Evolutionary conservation across 2,888 invertebrate genomes (phyloP).

Genomic region (Idaea straminata): DNA sequence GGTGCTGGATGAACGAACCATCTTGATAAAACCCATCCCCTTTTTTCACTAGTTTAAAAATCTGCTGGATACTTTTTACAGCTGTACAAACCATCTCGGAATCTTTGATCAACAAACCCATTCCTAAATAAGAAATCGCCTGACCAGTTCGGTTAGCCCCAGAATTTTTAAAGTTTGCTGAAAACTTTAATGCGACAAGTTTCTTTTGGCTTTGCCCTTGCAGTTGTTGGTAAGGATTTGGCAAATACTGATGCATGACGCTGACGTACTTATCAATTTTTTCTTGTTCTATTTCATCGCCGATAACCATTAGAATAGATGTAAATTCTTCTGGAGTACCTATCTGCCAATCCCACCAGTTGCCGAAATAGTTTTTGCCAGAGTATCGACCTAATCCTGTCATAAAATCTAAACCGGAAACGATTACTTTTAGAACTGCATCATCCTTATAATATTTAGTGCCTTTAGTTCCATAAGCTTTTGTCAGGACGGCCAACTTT

Average conservation of each 20-base stretch:
- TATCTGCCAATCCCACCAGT: constrained; percentile 5
- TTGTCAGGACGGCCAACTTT: not conserved
- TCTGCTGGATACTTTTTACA: not conserved
- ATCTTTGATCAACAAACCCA: constrained; percentile 1
- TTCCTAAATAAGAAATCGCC: not conserved
- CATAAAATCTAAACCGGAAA: not conserved
- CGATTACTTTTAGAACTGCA: not conserved
- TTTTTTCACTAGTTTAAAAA: not conserved
- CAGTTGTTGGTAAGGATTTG: not conserved
- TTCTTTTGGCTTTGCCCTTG: not conserved
- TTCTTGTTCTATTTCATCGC: not conserved
- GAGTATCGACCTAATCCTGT: not conserved
- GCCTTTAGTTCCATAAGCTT: not conserved
- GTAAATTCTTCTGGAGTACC: constrained; percentile 1
- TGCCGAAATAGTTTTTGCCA: not conserved
- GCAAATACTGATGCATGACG: not conserved
- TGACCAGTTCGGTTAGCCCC: not conserved
- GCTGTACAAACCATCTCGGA: not conserved
- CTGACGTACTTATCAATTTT: not conserved
- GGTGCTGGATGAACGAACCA: constrained; percentile 2
- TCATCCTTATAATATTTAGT: not conserved
- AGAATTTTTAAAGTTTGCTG: not conserved
- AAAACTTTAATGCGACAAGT: not conserved
- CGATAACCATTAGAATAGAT: not conserved
- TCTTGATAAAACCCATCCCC: constrained; percentile 4